A percentile compares a stretch with the other conserved stretches of the same genome.
Evolutionary conservation across 2,797 vertebrate genomes (phyloP).

Genomic region (Molothrus ater): DNA sequence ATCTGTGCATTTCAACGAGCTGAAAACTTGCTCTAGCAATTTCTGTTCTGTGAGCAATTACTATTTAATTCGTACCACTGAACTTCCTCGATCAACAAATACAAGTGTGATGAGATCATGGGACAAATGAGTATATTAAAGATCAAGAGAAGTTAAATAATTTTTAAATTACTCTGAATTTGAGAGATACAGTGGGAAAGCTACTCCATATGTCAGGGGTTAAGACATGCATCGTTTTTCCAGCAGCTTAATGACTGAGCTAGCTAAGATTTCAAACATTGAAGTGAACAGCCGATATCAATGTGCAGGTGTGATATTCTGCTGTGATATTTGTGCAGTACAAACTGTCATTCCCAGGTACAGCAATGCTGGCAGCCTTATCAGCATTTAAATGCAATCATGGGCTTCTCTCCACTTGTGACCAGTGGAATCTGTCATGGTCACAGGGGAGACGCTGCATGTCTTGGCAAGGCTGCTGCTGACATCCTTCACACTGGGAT

Average conservation of each 20-base stretch:
- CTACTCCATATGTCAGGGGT: conserved; percentile 60
- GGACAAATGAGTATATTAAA: conserved; percentile 71
- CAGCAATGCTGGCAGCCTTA: conserved; percentile 8
- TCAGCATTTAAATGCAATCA: neutral
- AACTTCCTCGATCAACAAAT: conserved; percentile 56
- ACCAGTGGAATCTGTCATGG: conserved; percentile 31
- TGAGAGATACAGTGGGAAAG: conserved; percentile 47
- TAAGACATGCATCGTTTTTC: conserved; percentile 56
- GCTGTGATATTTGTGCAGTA: neutral
- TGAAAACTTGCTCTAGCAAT: conserved; percentile 20
- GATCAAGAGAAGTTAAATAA: conserved; percentile 64
- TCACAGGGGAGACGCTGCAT: conserved; percentile 1
- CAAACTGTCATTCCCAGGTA: conserved; percentile 40
- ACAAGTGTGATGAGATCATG: conserved; percentile 56
- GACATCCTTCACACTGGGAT: conserved; percentile 53
- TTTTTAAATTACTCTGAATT: conserved; percentile 70
- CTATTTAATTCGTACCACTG: conserved; percentile 59
- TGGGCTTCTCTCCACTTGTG: conserved; percentile 49
- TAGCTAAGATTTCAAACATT: conserved; percentile 65
- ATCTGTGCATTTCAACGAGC: conserved; percentile 40
- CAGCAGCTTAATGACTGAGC: conserved; percentile 48
- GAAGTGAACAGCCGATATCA: conserved; percentile 38
- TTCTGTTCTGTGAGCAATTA: conserved; percentile 21
- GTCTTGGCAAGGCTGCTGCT: conserved; percentile 59
- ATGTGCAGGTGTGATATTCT: conserved; percentile 58